Evolutionary conservation across 2,113 vertebrate genomes (phyloP), one percentile per base, ranked within the genome.

Genomic region (Leptobrachium ailaonicum): DNA sequence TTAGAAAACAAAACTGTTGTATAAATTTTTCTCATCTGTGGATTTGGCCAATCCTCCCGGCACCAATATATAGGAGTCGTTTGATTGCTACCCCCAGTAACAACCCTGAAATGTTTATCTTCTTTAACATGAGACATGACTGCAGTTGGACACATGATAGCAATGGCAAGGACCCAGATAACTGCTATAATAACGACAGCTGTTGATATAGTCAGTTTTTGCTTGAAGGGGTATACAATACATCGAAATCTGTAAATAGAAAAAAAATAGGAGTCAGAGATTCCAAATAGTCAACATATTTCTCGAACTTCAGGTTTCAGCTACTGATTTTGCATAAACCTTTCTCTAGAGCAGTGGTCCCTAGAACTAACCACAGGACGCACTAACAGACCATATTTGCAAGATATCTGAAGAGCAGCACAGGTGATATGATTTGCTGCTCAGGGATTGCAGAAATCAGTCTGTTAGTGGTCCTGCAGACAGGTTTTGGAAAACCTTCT

Each of bases 1-100:
- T 94, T 96, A 40, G 94, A 93, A 79, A 98, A 98, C 3, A 99
- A 89, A 14, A 97, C 93, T 0, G 95, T 96, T 0, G 96, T 98
- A 64, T 98, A 99, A 43, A 97, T 90, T 86, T 93, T 97, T 41
- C 95, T 93, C 96, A 98, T 97, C 2, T 87, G 93, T 0, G 90
- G 93, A 74, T 91, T 91, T 0, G 96, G 96, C 96, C 97, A 98
- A 79, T 95, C 93, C 85, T 97, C 97, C 7, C 89, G 87, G 87
- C 97, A 97, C 95, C 96, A 98, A 75, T 94, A 96, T 20, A 96
- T 92, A 0, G 95, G 92, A 45, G 75, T 91, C 0, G 91, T 95
- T 86, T 90, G 86, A 20, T 95, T 96, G 84, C 89, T 88, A 0
- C 88, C 85, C 50, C 93, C 91, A 9, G 96, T 88, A 58, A 93